A percentile compares a stretch with the other conserved stretches of the same genome.
These are phyloP conservation scores for Trididemnum miniatum DNA, from an alignment of 23 tunicate species.

Conservation along the genomic window DNA sequence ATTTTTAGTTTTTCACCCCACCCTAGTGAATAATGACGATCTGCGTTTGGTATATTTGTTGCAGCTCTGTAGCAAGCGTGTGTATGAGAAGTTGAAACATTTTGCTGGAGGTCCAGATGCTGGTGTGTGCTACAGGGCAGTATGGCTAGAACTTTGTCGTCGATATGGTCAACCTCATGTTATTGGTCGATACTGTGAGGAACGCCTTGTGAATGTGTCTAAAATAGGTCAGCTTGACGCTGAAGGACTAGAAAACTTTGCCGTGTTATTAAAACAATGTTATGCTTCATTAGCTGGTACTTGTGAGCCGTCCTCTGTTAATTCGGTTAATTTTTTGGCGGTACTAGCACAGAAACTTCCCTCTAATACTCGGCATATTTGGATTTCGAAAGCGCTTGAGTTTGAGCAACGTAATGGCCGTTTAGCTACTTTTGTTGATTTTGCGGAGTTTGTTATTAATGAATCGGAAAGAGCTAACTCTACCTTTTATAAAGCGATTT, in stretches of 20 bases:
- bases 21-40: constrained; percentile 8
- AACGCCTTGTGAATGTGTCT: not conserved
- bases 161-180: constrained; percentile 42
- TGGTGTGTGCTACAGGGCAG: not conserved
- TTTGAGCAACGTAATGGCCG: not conserved
- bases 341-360: constrained; percentile 14
- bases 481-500: constrained; percentile 5
- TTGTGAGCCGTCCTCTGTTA: not conserved
- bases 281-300: not conserved
- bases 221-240: not conserved
- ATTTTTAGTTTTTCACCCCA: too few species aligned
- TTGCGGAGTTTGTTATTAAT: constrained; percentile 25
- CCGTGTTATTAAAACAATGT: not conserved
- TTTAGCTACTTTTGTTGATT: constrained; percentile 20
- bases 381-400: constrained; percentile 13
- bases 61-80: constrained; percentile 26
- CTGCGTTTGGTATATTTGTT: constrained; percentile 20
- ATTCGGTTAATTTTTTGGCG: not conserved
- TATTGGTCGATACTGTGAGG: constrained; percentile 20
- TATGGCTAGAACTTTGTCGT: constrained; percentile 15
- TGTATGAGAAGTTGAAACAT: constrained; percentile 30
- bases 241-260: constrained; percentile 24
- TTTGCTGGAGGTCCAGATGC: not conserved
- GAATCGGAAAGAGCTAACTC: constrained; percentile 27
- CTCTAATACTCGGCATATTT: not conserved